phyloP scores from a whole-genome alignment of 2,888 invertebrate species.

The Bombylius major region DNA sequence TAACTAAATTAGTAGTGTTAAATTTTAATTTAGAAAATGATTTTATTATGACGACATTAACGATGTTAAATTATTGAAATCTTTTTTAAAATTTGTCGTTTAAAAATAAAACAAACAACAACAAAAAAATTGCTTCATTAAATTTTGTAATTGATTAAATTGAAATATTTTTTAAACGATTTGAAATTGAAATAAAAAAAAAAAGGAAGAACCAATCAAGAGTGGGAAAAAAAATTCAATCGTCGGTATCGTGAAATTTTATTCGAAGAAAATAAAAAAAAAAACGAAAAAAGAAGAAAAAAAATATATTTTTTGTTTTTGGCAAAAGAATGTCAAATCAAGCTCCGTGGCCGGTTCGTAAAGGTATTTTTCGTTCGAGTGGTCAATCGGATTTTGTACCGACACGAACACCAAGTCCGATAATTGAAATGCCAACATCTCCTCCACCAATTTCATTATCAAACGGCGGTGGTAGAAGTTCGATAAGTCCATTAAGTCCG shows the following conservation, averaged over 20 bases:
- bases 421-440: conserved; percentile 37
- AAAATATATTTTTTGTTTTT: not conserved
- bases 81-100: too few relatives aligned
- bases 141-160: too few relatives aligned
- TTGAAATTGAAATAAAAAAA: too few relatives aligned
- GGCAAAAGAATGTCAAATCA: conserved; percentile 39
- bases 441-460: conserved; percentile 23
- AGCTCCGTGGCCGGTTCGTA: conserved; percentile 63
- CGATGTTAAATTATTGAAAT: too few relatives aligned
- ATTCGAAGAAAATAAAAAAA: not conserved
- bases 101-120: too few relatives aligned
- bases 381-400: conserved; percentile 36
- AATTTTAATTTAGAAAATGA: too few relatives aligned
- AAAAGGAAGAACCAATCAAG: too few relatives aligned
- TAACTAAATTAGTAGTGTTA: too few relatives aligned
- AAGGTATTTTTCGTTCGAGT: conserved; percentile 42
- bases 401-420: conserved; percentile 34
- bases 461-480: conserved; percentile 11
- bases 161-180: too few relatives aligned
- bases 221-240: too few relatives aligned
- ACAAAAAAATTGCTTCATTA: too few relatives aligned
- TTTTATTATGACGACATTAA: too few relatives aligned
- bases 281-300: not conserved
- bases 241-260: not conserved
- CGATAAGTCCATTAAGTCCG: conserved; percentile 17